Base-by-base conservation (phyloP, 2,888 invertebrate genomes). In the Drosophila siamana region DNA sequence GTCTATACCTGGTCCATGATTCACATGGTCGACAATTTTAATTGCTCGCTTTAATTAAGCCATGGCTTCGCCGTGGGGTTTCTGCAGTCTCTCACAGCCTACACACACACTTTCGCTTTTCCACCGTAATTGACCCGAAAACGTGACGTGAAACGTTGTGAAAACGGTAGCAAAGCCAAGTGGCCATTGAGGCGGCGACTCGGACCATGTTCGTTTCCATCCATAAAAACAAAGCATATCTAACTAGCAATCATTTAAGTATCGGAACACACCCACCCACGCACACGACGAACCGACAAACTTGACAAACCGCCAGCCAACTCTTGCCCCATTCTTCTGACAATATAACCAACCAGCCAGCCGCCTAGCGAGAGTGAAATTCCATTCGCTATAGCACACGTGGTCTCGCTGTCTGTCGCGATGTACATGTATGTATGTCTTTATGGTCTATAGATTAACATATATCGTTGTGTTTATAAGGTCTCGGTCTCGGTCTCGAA, bases 191-290 rank as follows among this genome's bases (percentile, higher is more conserved):
- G 16, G 15, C 15, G 30, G 36, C 33, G 19, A 38, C 13, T 54
- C 47, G 54, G 38, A 30, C 30, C 64, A 52, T 56, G 38, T 36
- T 44, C 15, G 64, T 69, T 74, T 52, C 57, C 69, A 63, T 52
- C 57, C 69, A 63, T 48, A 74, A 65, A 36, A 78, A 73, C 64
- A 62, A 61, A 68, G 65, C 57, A 65, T 73, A 56, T 69, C 69
- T 72, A 69, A 68, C 68, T 69, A 74, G 80, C 78, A 80, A 78
- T 83, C 88, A 71, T 71, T 83, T 80, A 80, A 80, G 78, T 72
- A 78, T 68, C 54, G 60, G 48, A 70, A 63, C 74, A 84, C 79
- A 79, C 86, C 78, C 85, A 82, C 82, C 54, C 54, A 66, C 64
- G 38, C 48, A 59, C 47, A 47, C 16, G 16, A 30, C 22, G 38